Base-by-base conservation (phyloP, 2,113 vertebrate species). In the Pangasianodon hypophthalmus region DNA sequence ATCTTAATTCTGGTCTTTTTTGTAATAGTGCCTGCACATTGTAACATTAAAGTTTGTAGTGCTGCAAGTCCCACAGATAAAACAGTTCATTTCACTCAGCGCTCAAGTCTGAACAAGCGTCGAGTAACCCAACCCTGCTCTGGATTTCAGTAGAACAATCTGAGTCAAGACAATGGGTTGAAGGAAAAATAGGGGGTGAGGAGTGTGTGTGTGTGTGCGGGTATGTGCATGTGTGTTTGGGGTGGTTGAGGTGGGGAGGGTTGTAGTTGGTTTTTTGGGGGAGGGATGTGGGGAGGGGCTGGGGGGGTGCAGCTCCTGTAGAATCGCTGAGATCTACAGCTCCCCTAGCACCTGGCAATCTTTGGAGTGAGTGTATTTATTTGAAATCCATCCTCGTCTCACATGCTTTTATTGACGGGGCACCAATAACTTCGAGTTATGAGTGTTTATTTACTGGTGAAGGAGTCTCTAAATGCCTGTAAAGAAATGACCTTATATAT, bases 121-220 rank as follows among this genome's bases (percentile, higher is more conserved):
- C 62, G 90, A 82, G 89, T 93, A 93, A 92, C 92, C 94, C 85
- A 87, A 90, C 93, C 91, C 62, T 94, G 89, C 85, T 60, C 77
- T 89, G 71, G 93, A 92, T 93, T 92, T 94, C 88, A 94, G 89
- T 95, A 95, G 94, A 93, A 93, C 91, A 94, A 94, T 95, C 93
- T 92, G 93, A 90, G 87, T 87, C 37, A 89, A 93, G 88, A 95
- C 94, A 95, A 95, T 94, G 32, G 84, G 32, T 21, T 67, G 32
- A 64, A 77, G 92, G 88, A 81, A 85, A 83, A 44, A 67, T 32
- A 56, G 21, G 32, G 29, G 37, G 79, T 81, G 11, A 29, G 32
- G 29, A 37, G 79, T 81, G 11, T 81, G 79, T 81, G 48, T 52
- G 26, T 81, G 77, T 50, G 77, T 1, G n/a, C n/a, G n/a, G n/a